Conservation (phyloP, 2,888 invertebrate genomes). For the Trissolcus japonicus region DNA sequence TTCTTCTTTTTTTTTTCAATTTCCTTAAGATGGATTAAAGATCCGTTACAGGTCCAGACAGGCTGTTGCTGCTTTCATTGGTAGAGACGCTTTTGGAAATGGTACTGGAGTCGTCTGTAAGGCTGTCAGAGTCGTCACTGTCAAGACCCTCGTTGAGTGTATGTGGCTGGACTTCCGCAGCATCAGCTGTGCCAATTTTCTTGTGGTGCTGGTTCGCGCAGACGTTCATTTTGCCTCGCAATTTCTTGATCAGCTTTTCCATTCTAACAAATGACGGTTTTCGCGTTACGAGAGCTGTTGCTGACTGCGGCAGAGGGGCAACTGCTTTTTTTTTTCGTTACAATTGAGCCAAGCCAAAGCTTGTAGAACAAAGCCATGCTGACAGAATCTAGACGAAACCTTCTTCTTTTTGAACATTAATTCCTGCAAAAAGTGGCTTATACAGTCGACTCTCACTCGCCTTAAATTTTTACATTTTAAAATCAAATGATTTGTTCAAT, state of each 20-base stretch:
- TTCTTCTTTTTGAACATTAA: slow-evolving; percentile 52
- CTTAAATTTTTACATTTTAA: background rate
- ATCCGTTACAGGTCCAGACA: slow-evolving; percentile 53
- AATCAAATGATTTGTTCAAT: too few relatives aligned
- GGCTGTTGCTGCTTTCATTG: slow-evolving; percentile 47
- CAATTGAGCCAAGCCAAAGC: slow-evolving; percentile 69
- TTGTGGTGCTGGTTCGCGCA: slow-evolving; percentile 17
- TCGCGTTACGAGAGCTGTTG: slow-evolving; percentile 63
- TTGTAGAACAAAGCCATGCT: slow-evolving; percentile 70
- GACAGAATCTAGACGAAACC: slow-evolving; percentile 66
- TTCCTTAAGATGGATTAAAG: slow-evolving; percentile 20
- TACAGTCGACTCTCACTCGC: slow-evolving; percentile 55
- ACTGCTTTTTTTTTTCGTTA: slow-evolving; percentile 65
- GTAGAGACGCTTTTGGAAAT: slow-evolving; percentile 48
- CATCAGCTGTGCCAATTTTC: slow-evolving; percentile 15
- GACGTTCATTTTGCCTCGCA: slow-evolving; percentile 67
- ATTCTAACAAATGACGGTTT: slow-evolving; percentile 73
- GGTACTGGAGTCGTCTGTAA: slow-evolving; percentile 50
- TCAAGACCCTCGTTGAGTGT: slow-evolving; percentile 46
- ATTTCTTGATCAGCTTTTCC: slow-evolving; percentile 72
- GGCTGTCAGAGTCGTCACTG: slow-evolving; percentile 44
- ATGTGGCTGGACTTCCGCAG: slow-evolving; percentile 19
- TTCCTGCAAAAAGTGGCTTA: slow-evolving; percentile 50
- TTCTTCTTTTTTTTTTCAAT: background rate
- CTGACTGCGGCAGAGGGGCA: slow-evolving; percentile 62